Base-by-base conservation (phyloP, 2,888 invertebrate species). In the Ceriagrion tenellum region DNA sequence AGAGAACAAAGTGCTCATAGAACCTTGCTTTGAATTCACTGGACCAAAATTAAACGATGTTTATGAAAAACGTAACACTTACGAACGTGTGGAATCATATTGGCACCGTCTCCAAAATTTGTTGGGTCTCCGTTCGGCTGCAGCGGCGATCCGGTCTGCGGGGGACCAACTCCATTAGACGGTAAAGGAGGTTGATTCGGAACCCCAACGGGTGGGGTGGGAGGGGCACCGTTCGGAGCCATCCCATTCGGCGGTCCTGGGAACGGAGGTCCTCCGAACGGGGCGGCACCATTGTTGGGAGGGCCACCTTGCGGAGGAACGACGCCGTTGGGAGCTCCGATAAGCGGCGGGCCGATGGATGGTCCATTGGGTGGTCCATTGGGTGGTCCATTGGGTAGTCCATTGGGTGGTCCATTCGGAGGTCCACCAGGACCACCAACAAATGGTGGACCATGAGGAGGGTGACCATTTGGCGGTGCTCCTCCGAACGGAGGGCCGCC, bases 51-150 rank as follows among this genome's bases (percentile, higher is more conserved):
- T 16, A 59, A 59, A 59, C 18, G 59, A 18, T 16, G 18, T 59
- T 16, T 4, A 59, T 59, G 59, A 69, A 69, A n/a, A n/a, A 69
- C n/a, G 69, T 26, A 35, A 26, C 81, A 81, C 81, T 81, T 18
- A 81, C 81, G 81, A 35, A 81, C 35, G 81, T 81, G 35, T 35
- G 81, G 81, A 35, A 81, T 81, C 81, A 81, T 81, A 16, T 81
- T 81, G 81, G 81, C 81, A 10, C 81, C 81, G 30, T 81, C 81
- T 13, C 81, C 81, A 35, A 81, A 35, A 18, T 81, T 81, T 35
- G 81, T n/a, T n/a, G 30, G 81, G 35, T 81, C 81, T 13, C 81
- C 81, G 26, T 35, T 81, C 35, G 30, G 6, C 10, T 30, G 81
- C 81, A 35, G 81, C 0, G 35, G 81, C 10, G 69, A n/a, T 69